Conservation (phyloP, 2,888 invertebrate species). For the Lagria hirta region DNA sequence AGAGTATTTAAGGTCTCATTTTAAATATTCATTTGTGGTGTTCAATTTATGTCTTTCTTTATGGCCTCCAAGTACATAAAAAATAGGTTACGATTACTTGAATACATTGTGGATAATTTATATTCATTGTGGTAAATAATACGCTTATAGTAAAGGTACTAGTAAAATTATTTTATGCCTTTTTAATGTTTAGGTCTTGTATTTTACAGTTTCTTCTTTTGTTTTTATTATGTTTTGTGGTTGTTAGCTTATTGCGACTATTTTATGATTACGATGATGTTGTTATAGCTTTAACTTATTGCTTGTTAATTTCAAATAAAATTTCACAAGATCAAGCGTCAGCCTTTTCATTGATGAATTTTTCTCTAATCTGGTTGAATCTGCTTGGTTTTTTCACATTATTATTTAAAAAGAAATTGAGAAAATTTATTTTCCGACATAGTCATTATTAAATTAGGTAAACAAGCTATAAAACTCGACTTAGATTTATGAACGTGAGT, state of each 20-base stretch:
- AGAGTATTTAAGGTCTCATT: no score
- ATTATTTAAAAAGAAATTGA: conserved; percentile 9
- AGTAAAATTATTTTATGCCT: conserved; percentile 35
- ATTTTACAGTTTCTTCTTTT: conserved; percentile 30
- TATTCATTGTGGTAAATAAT: conserved; percentile 33
- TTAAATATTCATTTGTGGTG: conserved; percentile 41
- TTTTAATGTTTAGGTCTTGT: conserved; percentile 33
- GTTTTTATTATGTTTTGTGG: conserved; percentile 30
- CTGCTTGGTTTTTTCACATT: conserved; percentile 4
- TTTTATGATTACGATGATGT: conserved; percentile 33
- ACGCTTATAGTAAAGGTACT: conserved; percentile 30
- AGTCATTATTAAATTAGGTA: conserved; percentile 17
- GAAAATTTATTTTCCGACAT: conserved; percentile 5
- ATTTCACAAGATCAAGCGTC: conserved; percentile 25
- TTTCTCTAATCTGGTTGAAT: conserved; percentile 6
- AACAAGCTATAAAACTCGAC: conserved; percentile 19
- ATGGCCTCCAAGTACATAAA: conserved; percentile 42
- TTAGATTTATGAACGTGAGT: conserved; percentile 21
- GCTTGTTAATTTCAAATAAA: conserved; percentile 31
- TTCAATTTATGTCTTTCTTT: conserved; percentile 42
- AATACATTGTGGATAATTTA: conserved; percentile 43
- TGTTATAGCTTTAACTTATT: conserved; percentile 29
- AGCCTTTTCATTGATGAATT: conserved; percentile 1
- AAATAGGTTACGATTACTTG: conserved; percentile 42
- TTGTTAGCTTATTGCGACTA: conserved; percentile 29